Base-by-base conservation (phyloP, 2,888 invertebrate species). In the Nesidiocoris tenuis region DNA sequence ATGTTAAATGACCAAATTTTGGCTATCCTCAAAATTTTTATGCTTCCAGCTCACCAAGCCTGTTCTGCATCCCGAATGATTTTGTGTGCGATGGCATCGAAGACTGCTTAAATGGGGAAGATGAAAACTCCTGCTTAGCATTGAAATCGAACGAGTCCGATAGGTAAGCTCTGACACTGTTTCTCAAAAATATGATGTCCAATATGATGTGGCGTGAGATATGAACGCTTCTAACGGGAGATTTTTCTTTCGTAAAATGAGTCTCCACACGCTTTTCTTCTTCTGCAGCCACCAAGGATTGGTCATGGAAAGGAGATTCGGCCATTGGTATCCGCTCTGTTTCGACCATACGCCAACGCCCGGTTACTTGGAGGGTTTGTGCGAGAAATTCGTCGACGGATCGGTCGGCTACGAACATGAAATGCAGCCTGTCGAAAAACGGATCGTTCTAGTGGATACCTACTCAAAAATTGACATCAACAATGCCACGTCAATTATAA, bases 51-150 rank as follows among this genome's bases (percentile, higher is more conserved):
- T 7, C 39, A 7, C 59, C n/a, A 59, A 16, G 19, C 19, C 3
- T 9, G 3, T 59, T 17, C 3, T 59, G 72, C 21, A 86, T 94
- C 61, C 87, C 92, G 0, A 85, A 85, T 22, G 92, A 93, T 79
- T 88, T 91, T 84, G 87, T 93, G 0, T 94, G 94, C 82, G 94
- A 94, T 81, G 90, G 89, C n/a, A 83, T 87, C 5, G 80, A 82
- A 0, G 93, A 94, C 81, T 94, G 94, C 82, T 89, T 89, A 0
- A 85, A 88, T 76, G 90, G 89, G 3, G 90, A 91, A 79, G 94
- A 94, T 81, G 94, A 94, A 82, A 22, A 1, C 5, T 3, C 19
- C n/a, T 72, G 72, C 39, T 21, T 22, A 19, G 72, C 54, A 19
- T n/a, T 72, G 16, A 18, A 63, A 72, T 19, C 57, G 12, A 70